Evolutionary conservation across 2,113 vertebrate species (phyloP), one percentile per base, ranked within the genome.

Genomic region (Tor tambroides): DNA sequence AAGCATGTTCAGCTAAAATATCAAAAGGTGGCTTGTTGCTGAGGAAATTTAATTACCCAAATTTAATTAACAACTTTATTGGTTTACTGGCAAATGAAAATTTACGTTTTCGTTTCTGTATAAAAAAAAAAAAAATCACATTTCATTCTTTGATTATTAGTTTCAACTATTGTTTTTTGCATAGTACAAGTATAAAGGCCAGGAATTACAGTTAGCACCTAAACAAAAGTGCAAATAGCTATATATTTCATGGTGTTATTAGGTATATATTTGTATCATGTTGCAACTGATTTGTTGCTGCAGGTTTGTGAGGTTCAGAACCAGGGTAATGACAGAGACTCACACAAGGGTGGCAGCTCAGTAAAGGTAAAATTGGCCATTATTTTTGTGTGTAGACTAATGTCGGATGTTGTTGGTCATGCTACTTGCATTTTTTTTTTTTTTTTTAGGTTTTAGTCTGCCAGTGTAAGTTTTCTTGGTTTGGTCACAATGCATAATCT

Each of bases 301-400:
- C 87, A 95, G 95, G 95, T 95, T 78, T 95, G 95, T 90, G 95
- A 95, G 92, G 94, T 95, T 67, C 94, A 95, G 89, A 85, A 89
- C 79, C 94, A 95, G 87, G 92, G 88, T 79, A 94, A 95, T 61
- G 87, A 87, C 88, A 89, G 93, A 85, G 94, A 94, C 4, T 78
- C 86, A 30, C 90, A 89, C 61, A 95, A 94, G 89, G 92, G 90
- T 87, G 80, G 85, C 46, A 65, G 63, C 26, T 79, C 76, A 72
- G 90, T 85, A 51, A 95, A 95, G 91, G 94, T 95, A 91, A 88
- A 82, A 63, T 49, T 35, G 28, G n/a, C 28, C 26, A 26, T 51
- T n/a, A 11, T 5, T 23, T 77, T 51, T 77, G 26, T 77, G 12
- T 28, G 26, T 77, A 51, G 75, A 38, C 15, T 15, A 35, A 72